Percentiles rank a stretch among this genome's conserved stretches.
Conservation (phyloP, 1,140 invertebrate genomes). For the Papilio helenus region DNA sequence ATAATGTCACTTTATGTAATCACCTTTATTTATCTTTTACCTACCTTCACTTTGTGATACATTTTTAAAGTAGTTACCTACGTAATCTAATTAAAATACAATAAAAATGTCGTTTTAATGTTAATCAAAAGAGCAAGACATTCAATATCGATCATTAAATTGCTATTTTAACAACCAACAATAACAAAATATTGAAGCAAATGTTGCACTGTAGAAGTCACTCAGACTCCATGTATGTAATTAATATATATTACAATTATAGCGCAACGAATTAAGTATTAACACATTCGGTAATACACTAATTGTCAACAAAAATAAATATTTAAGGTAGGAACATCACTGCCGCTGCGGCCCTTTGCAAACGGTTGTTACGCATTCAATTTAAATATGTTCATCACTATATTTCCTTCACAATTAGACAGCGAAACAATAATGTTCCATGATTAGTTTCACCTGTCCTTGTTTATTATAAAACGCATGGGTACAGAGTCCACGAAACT, state of each 20-base stretch:
- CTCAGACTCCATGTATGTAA: neutral
- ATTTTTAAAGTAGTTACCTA: neutral
- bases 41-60: conserved; percentile 19
- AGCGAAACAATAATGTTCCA: neutral
- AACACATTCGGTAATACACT: too few relatives aligned
- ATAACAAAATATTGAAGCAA: neutral
- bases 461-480: neutral
- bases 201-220: neutral
- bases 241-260: too few relatives aligned
- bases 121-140: neutral
- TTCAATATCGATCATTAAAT: neutral
- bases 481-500: neutral
- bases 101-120: neutral
- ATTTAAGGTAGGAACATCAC: too few relatives aligned
- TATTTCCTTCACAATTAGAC: neutral
- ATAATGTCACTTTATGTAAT: neutral
- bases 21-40: conserved; percentile 19
- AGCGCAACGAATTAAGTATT: too few relatives aligned
- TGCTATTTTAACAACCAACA: neutral
- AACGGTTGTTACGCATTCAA: neutral
- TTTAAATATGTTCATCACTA: neutral
- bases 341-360: too few relatives aligned
- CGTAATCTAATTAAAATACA: neutral
- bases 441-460: neutral
- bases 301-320: too few relatives aligned